Conservation (phyloP, 2,113 vertebrate genomes). For the Carlito syrichta region DNA sequence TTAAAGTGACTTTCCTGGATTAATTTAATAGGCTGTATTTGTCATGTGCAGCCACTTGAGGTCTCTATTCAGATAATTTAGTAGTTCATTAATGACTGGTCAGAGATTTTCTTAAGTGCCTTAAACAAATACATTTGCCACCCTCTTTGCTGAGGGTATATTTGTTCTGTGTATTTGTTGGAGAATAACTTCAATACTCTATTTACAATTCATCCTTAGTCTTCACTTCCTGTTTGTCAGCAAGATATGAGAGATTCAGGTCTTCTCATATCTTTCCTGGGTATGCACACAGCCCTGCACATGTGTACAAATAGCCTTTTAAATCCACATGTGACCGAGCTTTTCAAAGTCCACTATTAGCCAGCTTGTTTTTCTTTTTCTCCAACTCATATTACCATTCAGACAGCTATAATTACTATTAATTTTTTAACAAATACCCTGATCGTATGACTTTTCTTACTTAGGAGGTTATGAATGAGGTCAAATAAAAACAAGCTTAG, state of each 20-base stretch:
- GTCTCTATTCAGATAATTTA: not conserved
- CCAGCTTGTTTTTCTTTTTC: not conserved
- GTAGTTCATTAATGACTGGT: not conserved
- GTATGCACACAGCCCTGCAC: not conserved
- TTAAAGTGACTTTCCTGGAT: not conserved
- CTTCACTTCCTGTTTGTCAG: not conserved
- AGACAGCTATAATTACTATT: not conserved
- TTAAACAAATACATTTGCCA: not conserved
- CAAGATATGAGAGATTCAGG: not conserved
- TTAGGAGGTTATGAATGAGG: not conserved
- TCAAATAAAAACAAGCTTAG: not conserved
- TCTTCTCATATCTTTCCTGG: not conserved
- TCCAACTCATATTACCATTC: not conserved
- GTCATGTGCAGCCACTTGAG: not conserved
- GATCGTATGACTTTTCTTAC: not conserved
- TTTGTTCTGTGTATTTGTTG: not conserved
- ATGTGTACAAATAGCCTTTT: not conserved
- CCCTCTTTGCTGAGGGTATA: not conserved
- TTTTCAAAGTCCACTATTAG: not conserved
- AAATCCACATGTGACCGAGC: not conserved
- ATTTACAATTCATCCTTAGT: not conserved
- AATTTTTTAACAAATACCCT: not conserved
- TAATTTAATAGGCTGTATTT: not conserved
- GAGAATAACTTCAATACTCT: not conserved
- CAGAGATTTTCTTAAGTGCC: not conserved